Base-by-base conservation (phyloP, 1,140 invertebrate species). In the Drosophila virilis region DNA sequence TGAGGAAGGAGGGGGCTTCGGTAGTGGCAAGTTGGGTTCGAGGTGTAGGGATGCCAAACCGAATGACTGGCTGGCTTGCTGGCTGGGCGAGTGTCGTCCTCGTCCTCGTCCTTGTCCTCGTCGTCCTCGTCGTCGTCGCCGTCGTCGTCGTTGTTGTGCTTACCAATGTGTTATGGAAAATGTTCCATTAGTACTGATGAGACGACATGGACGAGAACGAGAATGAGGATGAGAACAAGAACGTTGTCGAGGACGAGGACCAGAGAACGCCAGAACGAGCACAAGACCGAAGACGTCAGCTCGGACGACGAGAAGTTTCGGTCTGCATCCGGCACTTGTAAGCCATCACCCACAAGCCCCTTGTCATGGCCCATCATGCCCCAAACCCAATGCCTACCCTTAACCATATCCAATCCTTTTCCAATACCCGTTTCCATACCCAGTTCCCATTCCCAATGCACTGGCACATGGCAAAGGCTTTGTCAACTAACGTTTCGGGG, bases 171-270 rank as follows among this genome's bases (percentile, higher is more conserved):
- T 85, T 74, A 81, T 74, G 78, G 77, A 78, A 90, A 90, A 88
- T 88, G 83, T 91, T 89, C 88, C 89, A 91, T 91, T 91, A 89
- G 88, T 84, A 78, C 77, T 91, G 80, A 91, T 84, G 83, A 75
- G 71, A 75, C 76, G 62, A 46, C 61, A 67, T 66, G 66, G 50
- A 57, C 66, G 54, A 57, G 59, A 35, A 50, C 28, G 12, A 42
- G 40, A 6, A 58, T 17, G 45, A 15, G 59, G 0, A 33, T 15
- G n/a, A 15, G 22, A 28, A 28, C 22, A 28, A 28, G 22, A 28
- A 28, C 22, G 22, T 28, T 28, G 22, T 28, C 22, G 22, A 28
- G 28, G 7, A 28, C 22, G 52, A n/a, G 33, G 40, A 22, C 48
- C 32, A 6, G 15, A 15, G 52, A 38, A 33, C 43, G 32, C 48